Evolutionary conservation across 2,797 vertebrate species (phyloP), one percentile per base, ranked within the genome.

Genomic region (Cyprinella venusta): DNA sequence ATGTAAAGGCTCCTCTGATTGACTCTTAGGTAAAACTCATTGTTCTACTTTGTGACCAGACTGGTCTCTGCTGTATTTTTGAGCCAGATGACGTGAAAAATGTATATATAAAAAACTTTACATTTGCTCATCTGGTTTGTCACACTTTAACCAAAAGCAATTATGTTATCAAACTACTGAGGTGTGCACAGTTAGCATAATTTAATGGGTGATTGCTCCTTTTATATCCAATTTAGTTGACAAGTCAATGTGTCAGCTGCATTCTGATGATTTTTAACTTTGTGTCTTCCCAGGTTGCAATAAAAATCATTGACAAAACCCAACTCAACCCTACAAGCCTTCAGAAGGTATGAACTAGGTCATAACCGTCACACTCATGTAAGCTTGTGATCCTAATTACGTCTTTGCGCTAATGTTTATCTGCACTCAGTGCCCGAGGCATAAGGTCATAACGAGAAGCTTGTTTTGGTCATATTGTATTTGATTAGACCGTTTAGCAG

Each of bases 301-400:
- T 99, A 93, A 99, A 98, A 91, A 98, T 98, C 89, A 98, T 98
- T 0, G 97, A 98, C 92, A 98, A 98, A 94, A 97, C 97, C 0
- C 97, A 98, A 82, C 95, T 99, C 74, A 99, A 98, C 89, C 96
- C 97, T 67, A 96, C 96, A 84, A 98, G 97, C 93, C 93, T 99
- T 10, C 97, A 98, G 91, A 99, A 98, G 95, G 97, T 97, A 88
- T 94, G 95, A 89, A 26, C 33, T 77, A 69, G 56, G 76, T 76
- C 70, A 6, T 63, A 30, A 63, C 59, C 69, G 13, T 30, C 63
- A 21, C 40, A 45, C 56, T 2, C 15, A 0, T 68, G 15, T 65
- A 36, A 81, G 30, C 65, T 21, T 75, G 52, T 68, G 50, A 76
- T 69, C 64, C 50, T 59, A n/a, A 83, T 83, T 83, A 61, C 79